phyloP scores from a whole-genome alignment of 2,888 invertebrate genomes.

The Mesopsocus fuscifrons region DNA sequence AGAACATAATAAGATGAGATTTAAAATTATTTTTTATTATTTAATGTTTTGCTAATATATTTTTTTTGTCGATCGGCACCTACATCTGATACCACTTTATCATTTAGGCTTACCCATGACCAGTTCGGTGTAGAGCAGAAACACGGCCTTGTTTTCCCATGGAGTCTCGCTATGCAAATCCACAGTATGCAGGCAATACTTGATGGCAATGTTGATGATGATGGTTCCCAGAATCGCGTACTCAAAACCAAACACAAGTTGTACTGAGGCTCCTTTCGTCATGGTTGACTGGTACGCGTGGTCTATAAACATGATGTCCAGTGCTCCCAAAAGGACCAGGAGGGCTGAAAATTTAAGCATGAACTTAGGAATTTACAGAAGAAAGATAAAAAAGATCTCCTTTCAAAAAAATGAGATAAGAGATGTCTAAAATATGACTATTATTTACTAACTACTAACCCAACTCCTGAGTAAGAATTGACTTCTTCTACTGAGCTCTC shows the following conservation, averaged over 20 bases:
- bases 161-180: slow-evolving; percentile 86
- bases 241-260: slow-evolving; percentile 98
- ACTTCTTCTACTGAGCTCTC: too few relatives aligned
- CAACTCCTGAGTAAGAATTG: too few relatives aligned
- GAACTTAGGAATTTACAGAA: neutral
- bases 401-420: too few relatives aligned
- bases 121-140: slow-evolving; percentile 87
- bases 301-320: slow-evolving; percentile 78
- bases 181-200: slow-evolving; percentile 73
- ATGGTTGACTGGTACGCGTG: slow-evolving; percentile 88
- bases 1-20: too few relatives aligned
- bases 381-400: neutral
- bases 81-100: too few relatives aligned
- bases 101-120: slow-evolving; percentile 82
- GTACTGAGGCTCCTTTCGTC: slow-evolving; percentile 87
- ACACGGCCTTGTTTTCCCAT: slow-evolving; percentile 99
- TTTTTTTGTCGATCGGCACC: too few relatives aligned
- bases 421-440: neutral
- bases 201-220: slow-evolving; percentile 80
- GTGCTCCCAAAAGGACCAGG: slow-evolving; percentile 54
- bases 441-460: too few relatives aligned
- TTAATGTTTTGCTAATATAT: too few relatives aligned
- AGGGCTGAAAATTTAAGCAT: slow-evolving; percentile 29
- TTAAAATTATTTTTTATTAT: too few relatives aligned
- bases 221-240: slow-evolving; percentile 93